Conservation (phyloP, 2,797 vertebrate species). For the Manis crassicaudata region DNA sequence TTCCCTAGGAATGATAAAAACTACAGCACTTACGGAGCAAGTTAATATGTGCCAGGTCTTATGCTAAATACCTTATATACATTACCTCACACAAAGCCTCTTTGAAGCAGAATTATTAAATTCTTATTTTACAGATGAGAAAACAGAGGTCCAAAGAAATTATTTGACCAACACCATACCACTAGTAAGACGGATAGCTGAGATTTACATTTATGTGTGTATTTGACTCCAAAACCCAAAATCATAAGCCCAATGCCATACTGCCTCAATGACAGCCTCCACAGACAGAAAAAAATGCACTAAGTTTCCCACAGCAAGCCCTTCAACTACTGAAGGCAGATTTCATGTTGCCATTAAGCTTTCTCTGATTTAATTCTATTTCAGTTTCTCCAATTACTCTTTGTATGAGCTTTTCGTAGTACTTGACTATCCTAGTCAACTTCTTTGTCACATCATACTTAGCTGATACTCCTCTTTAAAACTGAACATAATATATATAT, state of each 20-base stretch:
- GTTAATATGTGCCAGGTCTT: background rate
- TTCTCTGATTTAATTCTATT: slow-evolving; percentile 50
- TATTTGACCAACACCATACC: background rate
- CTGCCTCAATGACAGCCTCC: background rate
- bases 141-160: background rate
- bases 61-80: background rate
- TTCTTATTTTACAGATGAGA: background rate
- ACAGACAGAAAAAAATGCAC: background rate
- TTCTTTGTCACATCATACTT: slow-evolving; percentile 9
- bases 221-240: background rate
- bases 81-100: background rate
- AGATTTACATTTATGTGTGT: background rate
- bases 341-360: slow-evolving; percentile 12
- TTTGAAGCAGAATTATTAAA: background rate
- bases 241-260: background rate
- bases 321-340: background rate
- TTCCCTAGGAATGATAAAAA: background rate
- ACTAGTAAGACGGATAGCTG: background rate
- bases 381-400: slow-evolving; percentile 44
- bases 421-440: background rate
- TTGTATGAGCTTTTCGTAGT: slow-evolving; percentile 18
- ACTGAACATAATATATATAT: slow-evolving; percentile 30
- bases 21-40: background rate
- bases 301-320: background rate
- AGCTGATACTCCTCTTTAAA: slow-evolving; percentile 16